phyloP scores from a whole-genome alignment of 2,888 invertebrate species.

The Cataglyphis cursor region DNA sequence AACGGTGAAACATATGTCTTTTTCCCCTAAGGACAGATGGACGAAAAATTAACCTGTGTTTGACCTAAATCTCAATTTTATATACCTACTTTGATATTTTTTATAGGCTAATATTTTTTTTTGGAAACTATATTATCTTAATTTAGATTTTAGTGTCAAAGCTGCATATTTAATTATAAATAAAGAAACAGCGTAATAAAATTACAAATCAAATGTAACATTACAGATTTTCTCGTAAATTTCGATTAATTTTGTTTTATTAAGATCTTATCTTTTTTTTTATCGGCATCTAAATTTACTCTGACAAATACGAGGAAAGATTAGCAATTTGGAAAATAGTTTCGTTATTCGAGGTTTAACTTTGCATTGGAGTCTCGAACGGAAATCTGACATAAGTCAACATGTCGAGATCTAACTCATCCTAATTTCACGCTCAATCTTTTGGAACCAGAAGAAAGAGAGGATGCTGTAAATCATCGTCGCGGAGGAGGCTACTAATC shows the following conservation, averaged over 20 bases:
- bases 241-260: background rate
- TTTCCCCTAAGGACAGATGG: conserved; percentile 43
- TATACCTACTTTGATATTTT: conserved; percentile 19
- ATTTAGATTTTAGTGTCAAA: background rate
- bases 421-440: conserved; percentile 34
- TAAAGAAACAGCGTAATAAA: background rate
- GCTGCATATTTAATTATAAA: background rate
- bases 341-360: background rate
- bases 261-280: background rate
- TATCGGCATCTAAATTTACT: background rate
- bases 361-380: background rate
- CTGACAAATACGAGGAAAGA: background rate
- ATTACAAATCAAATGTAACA: background rate
- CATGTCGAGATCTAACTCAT: background rate
- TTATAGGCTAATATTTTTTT: background rate
- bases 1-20: conserved; percentile 49
- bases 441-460: conserved; percentile 14
- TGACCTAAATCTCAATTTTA: conserved; percentile 33
- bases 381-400: background rate
- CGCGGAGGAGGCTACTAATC: conserved; percentile 62
- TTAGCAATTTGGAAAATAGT: background rate
- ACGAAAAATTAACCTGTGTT: conserved; percentile 23
- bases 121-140: background rate
- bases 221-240: background rate
- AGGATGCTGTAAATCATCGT: conserved; percentile 63